Conservation (phyloP, 2,113 vertebrate genomes). For the Apistogramma diplotaenia region DNA sequence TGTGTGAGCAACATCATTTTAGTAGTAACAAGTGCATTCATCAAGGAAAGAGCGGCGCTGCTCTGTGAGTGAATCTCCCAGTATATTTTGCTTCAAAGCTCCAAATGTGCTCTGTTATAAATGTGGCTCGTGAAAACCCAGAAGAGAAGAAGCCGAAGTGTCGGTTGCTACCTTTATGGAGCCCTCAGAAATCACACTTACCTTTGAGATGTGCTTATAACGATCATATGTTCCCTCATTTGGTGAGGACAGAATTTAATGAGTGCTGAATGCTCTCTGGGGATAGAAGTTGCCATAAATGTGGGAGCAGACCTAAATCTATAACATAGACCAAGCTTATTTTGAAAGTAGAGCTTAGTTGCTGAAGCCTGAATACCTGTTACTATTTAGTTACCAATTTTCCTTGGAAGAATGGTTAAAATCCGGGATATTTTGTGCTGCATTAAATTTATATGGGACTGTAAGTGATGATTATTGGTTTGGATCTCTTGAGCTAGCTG, state of each 20-base stretch:
- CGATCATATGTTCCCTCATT: slow-evolving; percentile 5
- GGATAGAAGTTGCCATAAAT: not conserved
- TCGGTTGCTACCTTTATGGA: slow-evolving; percentile 4
- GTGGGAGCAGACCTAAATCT: not conserved
- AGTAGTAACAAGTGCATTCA: slow-evolving; percentile 57
- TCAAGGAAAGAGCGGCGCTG: slow-evolving; percentile 39
- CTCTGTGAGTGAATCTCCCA: slow-evolving; percentile 3
- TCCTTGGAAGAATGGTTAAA: not conserved
- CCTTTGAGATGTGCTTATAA: slow-evolving; percentile 3
- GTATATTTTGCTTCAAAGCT: slow-evolving; percentile 19
- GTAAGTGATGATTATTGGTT: not conserved
- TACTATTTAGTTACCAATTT: not conserved
- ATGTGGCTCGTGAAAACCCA: not conserved
- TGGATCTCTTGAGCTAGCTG: not conserved
- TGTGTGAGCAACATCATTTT: slow-evolving; percentile 49
- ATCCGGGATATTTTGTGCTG: not conserved
- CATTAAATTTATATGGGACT: not conserved
- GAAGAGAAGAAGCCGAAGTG: not conserved
- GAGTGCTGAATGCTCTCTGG: not conserved
- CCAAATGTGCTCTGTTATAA: slow-evolving; percentile 3
- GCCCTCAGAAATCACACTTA: slow-evolving; percentile 15
- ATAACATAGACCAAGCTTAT: not conserved
- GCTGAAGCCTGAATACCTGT: not conserved
- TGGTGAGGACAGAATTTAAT: slow-evolving; percentile 17
- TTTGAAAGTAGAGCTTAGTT: not conserved